These are phyloP conservation scores for Haliaeetus leucogaster DNA, from an alignment of 2,113 vertebrate species.

Conservation along the genomic window DNA sequence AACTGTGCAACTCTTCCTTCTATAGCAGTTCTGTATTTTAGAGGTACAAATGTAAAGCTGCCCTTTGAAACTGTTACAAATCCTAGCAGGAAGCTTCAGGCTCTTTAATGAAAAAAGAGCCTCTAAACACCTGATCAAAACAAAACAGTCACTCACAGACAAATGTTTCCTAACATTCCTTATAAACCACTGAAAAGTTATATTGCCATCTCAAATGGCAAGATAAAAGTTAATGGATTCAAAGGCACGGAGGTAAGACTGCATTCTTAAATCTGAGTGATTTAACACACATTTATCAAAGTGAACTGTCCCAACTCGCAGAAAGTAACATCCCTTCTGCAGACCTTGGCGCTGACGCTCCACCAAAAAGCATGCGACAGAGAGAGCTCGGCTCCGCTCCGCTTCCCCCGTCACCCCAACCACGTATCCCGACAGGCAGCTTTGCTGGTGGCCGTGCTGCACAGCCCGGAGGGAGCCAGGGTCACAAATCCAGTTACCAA, in stretches of 20 bases:
- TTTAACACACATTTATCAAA: background rate
- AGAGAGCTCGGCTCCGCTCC: background rate
- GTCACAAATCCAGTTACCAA: accelerated
- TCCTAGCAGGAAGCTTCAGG: background rate
- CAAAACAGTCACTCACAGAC: background rate
- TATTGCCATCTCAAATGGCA: background rate
- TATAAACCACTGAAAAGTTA: background rate
- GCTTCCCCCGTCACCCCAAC: background rate
- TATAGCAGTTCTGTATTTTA: background rate
- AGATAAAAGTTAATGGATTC: slow-evolving; percentile 14
- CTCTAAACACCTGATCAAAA: background rate
- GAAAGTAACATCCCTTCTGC: background rate
- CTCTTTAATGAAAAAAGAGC: background rate
- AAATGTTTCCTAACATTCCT: background rate
- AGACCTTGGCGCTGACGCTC: background rate
- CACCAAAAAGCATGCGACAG: background rate
- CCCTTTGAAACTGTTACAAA: slow-evolving; percentile 1
- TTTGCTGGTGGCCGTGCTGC: accelerated
- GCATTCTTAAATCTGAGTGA: background rate
- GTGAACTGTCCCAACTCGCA: background rate
- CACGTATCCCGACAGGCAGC: background rate
- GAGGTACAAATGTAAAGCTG: background rate
- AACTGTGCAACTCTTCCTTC: background rate
- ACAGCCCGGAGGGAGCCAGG: background rate
- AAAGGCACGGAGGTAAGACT: background rate